These are phyloP conservation scores for Oreotrochilus melanogaster DNA, from an alignment of 2,113 vertebrate genomes.

Conservation along the genomic window DNA sequence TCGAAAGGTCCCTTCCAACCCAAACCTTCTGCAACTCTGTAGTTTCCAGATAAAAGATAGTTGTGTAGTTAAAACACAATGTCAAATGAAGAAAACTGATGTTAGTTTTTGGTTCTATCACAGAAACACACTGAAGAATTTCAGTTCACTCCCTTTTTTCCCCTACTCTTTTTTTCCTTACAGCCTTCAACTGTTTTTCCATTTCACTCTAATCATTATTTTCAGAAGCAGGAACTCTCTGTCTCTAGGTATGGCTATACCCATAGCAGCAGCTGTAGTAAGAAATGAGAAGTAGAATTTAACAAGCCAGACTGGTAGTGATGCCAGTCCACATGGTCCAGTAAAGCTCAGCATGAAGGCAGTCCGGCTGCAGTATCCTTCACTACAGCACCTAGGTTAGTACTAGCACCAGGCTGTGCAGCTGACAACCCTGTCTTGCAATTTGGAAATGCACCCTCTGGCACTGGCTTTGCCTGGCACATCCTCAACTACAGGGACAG, in stretches of 20 bases:
- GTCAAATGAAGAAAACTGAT: rapidly evolving
- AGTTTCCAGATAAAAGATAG: background rate
- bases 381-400: background rate
- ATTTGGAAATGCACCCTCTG: rapidly evolving
- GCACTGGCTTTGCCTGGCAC: background rate
- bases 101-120: background rate
- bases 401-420: background rate
- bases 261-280: background rate
- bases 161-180: background rate
- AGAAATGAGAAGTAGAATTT: background rate
- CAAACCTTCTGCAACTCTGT: background rate
- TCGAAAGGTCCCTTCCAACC: background rate
- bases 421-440: background rate
- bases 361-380: background rate
- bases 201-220: background rate
- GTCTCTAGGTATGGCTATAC: background rate
- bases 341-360: background rate
- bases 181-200: rapidly evolving
- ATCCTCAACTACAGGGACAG: no score
- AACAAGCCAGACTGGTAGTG: background rate
- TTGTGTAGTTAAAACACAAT: background rate
- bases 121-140: background rate
- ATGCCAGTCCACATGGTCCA: background rate
- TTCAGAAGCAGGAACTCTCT: background rate
- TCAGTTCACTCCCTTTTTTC: no score